Conservation (phyloP, 2,113 vertebrate species). For the Ameiurus melas region DNA sequence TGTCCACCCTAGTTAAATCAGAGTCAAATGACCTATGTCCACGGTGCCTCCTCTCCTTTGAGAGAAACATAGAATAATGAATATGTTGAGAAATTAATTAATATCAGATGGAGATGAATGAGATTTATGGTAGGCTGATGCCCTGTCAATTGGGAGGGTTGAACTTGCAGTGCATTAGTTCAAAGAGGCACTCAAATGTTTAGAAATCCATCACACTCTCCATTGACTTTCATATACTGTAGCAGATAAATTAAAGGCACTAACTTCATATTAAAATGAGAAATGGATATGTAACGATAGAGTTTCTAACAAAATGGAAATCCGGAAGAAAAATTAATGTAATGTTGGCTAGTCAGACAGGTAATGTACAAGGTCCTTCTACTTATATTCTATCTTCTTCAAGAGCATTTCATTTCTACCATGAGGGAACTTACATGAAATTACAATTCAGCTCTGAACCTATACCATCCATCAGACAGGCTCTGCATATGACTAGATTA, state of each 20-base stretch:
- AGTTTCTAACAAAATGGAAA: background rate
- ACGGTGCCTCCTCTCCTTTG: background rate
- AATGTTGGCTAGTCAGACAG: slow-evolving; percentile 2
- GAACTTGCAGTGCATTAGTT: slow-evolving; percentile 26
- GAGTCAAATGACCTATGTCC: slow-evolving; percentile 28
- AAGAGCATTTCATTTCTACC: background rate
- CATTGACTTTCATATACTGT: background rate
- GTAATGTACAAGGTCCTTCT: background rate
- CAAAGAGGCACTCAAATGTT: slow-evolving; percentile 1
- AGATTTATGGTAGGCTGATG: slow-evolving; percentile 18
- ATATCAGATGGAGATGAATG: slow-evolving; percentile 22
- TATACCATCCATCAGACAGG: background rate
- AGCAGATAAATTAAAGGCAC: background rate
- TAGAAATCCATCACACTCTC: slow-evolving; percentile 13
- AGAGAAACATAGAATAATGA: slow-evolving; percentile 19
- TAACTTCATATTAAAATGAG: background rate
- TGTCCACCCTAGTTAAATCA: slow-evolving; percentile 53
- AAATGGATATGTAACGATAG: background rate
- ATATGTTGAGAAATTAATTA: slow-evolving; percentile 32
- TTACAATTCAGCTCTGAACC: slow-evolving; percentile 1
- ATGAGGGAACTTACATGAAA: background rate
- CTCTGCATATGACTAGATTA: background rate
- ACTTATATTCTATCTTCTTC: slow-evolving; percentile 1
- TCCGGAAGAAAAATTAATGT: background rate
- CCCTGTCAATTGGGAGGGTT: slow-evolving; percentile 18